phyloP scores from a whole-genome alignment of 1,140 invertebrate species.

The Monochamus saltuarius region DNA sequence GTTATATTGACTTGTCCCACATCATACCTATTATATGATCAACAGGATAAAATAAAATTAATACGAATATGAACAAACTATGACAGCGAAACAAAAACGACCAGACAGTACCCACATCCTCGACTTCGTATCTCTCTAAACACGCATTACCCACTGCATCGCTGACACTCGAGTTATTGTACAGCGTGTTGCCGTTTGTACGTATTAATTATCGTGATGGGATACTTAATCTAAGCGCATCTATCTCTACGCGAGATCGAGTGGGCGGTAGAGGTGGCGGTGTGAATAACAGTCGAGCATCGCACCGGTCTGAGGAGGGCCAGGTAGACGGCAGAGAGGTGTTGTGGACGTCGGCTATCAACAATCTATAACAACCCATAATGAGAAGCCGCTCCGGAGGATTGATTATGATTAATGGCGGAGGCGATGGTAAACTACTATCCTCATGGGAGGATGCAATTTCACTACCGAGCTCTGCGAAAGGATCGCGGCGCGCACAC shows the following conservation, averaged over 20 bases:
- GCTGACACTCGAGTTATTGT: slow-evolving; percentile 10
- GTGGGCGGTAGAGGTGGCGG: slow-evolving; percentile 31
- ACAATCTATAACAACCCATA: slow-evolving; percentile 51
- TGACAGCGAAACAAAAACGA: too few species aligned
- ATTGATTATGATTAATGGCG: slow-evolving; percentile 51
- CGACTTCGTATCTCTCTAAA: too few species aligned
- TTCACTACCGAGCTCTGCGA: not conserved
- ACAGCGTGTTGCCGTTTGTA: not conserved
- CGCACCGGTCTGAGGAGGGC: not conserved
- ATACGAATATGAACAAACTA: too few species aligned
- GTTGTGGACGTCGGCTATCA: slow-evolving; percentile 39
- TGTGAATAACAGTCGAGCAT: slow-evolving; percentile 23
- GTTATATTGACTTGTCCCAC: too few species aligned
- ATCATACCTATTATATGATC: too few species aligned
- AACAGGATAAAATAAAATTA: too few species aligned
- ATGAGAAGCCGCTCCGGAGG: slow-evolving; percentile 49
- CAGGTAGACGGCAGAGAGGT: slow-evolving; percentile 31
- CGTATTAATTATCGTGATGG: slow-evolving; percentile 27
- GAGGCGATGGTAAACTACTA: slow-evolving; percentile 33
- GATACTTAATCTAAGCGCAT: slow-evolving; percentile 23
- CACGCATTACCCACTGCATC: not conserved
- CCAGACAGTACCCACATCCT: too few species aligned
- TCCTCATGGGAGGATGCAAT: slow-evolving; percentile 23
- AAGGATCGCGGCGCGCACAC: slow-evolving; percentile 4
- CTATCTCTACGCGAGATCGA: slow-evolving; percentile 11